These are phyloP conservation scores for Amblyjoppa proteus DNA, from an alignment of 2,888 invertebrate genomes.

Conservation along the genomic window DNA sequence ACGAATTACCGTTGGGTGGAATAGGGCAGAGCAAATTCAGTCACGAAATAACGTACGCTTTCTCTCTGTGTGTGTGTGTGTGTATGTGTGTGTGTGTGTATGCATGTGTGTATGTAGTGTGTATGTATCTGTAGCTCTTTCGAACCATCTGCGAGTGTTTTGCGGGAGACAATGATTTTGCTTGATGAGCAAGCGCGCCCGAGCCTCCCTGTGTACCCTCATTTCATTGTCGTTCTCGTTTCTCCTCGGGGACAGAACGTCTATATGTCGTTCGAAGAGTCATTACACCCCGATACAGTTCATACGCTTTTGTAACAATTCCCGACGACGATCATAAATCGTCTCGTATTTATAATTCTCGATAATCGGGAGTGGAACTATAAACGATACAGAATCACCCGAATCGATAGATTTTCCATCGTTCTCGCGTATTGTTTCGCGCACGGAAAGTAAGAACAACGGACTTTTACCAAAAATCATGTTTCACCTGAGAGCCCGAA, in stretches of 20 bases:
- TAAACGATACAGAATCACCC: slow-evolving; percentile 28
- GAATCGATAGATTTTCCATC: neutral
- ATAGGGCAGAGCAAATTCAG: slow-evolving; percentile 64
- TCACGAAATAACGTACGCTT: slow-evolving; percentile 61
- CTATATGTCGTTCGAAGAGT: slow-evolving; percentile 57
- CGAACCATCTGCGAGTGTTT: slow-evolving; percentile 80
- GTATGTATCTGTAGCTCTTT: slow-evolving; percentile 25
- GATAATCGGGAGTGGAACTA: slow-evolving; percentile 46
- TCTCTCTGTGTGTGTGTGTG: neutral
- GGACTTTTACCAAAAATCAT: neutral
- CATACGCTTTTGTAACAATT: slow-evolving; percentile 60
- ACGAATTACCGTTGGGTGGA: slow-evolving; percentile 76
- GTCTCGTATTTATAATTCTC: slow-evolving; percentile 36
- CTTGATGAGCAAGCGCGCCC: slow-evolving; percentile 77
- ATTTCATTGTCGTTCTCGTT: slow-evolving; percentile 77
- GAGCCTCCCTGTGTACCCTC: slow-evolving; percentile 64
- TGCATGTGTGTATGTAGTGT: neutral
- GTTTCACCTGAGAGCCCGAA: too few species aligned
- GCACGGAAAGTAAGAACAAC: neutral
- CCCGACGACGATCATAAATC: slow-evolving; percentile 76
- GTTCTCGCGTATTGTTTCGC: neutral
- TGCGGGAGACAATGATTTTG: slow-evolving; percentile 79
- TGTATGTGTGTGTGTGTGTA: neutral
- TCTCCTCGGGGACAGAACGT: slow-evolving; percentile 50
- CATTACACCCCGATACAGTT: slow-evolving; percentile 8